Conservation (phyloP, 1,140 invertebrate species). For the Rhysida immarginata region DNA sequence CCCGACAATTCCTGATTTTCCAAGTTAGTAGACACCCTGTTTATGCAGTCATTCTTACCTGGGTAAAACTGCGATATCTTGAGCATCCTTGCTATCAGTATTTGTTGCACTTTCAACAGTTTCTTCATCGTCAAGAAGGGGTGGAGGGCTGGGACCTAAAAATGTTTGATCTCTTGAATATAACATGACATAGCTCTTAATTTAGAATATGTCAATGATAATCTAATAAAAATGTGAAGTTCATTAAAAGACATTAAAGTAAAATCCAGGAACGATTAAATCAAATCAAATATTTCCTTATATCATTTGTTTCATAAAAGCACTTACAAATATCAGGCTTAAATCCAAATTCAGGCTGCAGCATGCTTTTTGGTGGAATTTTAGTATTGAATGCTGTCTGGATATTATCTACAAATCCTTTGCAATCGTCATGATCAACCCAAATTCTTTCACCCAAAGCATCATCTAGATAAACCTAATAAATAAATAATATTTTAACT, state of each 20-base stretch:
- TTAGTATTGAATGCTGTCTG: conserved; percentile 73
- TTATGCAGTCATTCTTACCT: no score
- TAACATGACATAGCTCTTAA: conserved; percentile 1
- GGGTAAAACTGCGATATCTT: conserved; percentile 5
- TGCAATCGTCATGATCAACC: conserved; percentile 83
- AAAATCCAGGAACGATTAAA: no score
- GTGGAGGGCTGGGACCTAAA: conserved; percentile 18
- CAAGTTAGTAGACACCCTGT: no score
- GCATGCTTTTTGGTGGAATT: conserved; percentile 37
- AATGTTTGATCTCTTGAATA: no score
- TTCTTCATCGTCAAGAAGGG: conserved; percentile 11
- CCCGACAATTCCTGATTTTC: no score
- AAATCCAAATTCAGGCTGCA: conserved; percentile 41
- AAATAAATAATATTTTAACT: conserved; percentile 16
- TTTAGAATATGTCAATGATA: background rate
- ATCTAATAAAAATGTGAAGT: background rate
- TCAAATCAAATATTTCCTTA: no score
- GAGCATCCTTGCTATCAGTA: conserved; percentile 12
- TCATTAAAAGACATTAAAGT: background rate
- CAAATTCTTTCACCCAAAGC: conserved; percentile 78
- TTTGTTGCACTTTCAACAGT: background rate
- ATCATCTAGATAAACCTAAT: conserved; percentile 81
- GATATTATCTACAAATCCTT: conserved; percentile 84
- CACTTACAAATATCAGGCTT: conserved; percentile 17
- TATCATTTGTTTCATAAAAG: no score